phyloP scores from a whole-genome alignment of 2,888 invertebrate genomes.

The Cenopis cana region DNA sequence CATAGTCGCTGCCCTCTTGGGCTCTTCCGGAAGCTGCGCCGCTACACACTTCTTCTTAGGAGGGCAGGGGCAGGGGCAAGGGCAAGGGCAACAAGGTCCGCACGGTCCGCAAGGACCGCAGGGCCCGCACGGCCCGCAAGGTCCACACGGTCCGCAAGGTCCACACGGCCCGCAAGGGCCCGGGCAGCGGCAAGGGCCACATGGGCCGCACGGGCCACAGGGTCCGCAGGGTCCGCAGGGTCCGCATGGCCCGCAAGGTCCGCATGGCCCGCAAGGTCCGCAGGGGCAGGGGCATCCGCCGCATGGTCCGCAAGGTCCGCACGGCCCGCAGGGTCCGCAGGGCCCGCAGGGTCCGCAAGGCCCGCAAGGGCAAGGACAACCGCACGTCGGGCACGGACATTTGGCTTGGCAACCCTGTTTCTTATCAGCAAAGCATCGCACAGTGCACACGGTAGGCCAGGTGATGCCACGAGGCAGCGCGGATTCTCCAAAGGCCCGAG shows the following conservation, averaged over 20 bases:
- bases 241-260: conserved; percentile 52
- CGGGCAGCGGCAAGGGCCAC: conserved; percentile 46
- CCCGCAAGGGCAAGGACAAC: conserved; percentile 49
- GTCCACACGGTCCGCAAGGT: conserved; percentile 57
- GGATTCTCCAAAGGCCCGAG: conserved; percentile 50
- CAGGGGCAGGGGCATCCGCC: conserved; percentile 52
- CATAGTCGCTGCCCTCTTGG: neutral
- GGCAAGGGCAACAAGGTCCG: conserved; percentile 58
- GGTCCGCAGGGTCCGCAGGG: conserved; percentile 53
- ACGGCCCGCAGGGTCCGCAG: conserved; percentile 53
- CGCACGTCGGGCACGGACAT: conserved; percentile 46
- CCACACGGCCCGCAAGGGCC: conserved; percentile 53
- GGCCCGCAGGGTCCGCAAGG: conserved; percentile 58
- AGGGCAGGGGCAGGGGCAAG: conserved; percentile 51
- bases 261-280: conserved; percentile 44
- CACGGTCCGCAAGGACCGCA: conserved; percentile 53
- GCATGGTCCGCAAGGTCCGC: conserved; percentile 55
- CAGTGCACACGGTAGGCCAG: conserved; percentile 6
- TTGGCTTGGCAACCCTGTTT: conserved; percentile 53
- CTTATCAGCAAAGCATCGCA: conserved; percentile 60
- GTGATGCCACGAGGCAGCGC: conserved; percentile 48
- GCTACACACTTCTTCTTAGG: conserved; percentile 48
- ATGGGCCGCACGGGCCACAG: conserved; percentile 36
- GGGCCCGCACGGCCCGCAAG: conserved; percentile 52
- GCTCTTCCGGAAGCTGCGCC: conserved; percentile 21